Evolutionary conservation across 2,113 vertebrate genomes (phyloP).

Genomic region (Gasterosteus aculeatus): DNA sequence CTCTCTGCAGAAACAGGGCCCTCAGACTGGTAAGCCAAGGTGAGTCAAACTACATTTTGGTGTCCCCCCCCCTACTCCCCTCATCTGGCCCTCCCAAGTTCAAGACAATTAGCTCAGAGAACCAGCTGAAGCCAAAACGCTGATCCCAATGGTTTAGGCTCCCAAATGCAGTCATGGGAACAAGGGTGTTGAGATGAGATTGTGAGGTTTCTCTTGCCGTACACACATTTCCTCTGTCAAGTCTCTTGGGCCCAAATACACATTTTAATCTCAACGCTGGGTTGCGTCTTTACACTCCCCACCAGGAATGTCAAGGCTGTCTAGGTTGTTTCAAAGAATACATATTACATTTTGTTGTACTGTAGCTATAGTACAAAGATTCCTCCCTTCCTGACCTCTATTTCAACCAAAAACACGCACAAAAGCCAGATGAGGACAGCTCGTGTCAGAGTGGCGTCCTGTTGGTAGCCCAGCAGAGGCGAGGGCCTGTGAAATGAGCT

Average conservation of each 20-base stretch:
- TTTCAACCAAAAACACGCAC: slow-evolving; percentile 16
- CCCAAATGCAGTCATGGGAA: neutral
- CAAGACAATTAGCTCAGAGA: slow-evolving; percentile 49
- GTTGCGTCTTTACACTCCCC: slow-evolving; percentile 38
- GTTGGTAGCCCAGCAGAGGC: slow-evolving; percentile 58
- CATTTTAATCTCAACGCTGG: slow-evolving; percentile 18
- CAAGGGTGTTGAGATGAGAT: slow-evolving; percentile 1
- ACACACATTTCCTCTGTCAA: neutral
- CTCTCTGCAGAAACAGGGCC: slow-evolving; percentile 3
- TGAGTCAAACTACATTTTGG: slow-evolving; percentile 23
- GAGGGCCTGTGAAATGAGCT: slow-evolving; percentile 73
- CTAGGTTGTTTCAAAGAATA: neutral
- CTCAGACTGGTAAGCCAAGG: slow-evolving; percentile 37
- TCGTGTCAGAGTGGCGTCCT: slow-evolving; percentile 28
- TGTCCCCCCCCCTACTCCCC: slow-evolving; percentile 6
- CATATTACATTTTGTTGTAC: slow-evolving; percentile 37
- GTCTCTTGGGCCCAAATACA: slow-evolving; percentile 28
- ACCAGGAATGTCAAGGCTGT: slow-evolving; percentile 59
- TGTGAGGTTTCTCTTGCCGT: neutral
- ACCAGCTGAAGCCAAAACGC: slow-evolving; percentile 6
- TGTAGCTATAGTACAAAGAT: slow-evolving; percentile 23
- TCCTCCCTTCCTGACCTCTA: slow-evolving; percentile 11
- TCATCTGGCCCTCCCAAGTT: slow-evolving; percentile 48
- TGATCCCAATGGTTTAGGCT: slow-evolving; percentile 10
- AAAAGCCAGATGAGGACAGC: slow-evolving; percentile 24